phyloP scores from a whole-genome alignment of 2,113 vertebrate species.

The Phylloscopus whistleri region DNA sequence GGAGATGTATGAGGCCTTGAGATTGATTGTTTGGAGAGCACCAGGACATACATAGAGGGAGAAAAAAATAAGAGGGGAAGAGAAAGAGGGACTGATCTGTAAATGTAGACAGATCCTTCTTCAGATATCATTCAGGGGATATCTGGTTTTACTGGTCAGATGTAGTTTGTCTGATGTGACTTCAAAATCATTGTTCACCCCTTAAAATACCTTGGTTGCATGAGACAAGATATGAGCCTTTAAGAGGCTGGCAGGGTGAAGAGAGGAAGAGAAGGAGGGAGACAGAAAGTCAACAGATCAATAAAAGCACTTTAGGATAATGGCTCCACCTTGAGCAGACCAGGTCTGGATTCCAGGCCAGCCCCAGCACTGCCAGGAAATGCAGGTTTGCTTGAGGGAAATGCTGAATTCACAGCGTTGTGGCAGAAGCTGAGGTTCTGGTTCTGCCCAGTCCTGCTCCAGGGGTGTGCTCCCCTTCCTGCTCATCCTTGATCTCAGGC shows the following conservation, averaged over 20 bases:
- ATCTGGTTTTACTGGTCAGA: slow-evolving; percentile 37
- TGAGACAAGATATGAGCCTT: slow-evolving; percentile 47
- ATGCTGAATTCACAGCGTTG: not conserved
- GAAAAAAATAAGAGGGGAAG: not conserved
- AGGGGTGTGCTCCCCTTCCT: not conserved
- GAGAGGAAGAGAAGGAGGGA: slow-evolving; percentile 61
- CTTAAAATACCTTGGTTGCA: slow-evolving; percentile 21
- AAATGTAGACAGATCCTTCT: not conserved
- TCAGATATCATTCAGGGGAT: not conserved
- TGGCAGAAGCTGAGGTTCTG: not conserved
- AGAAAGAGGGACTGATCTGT: not conserved
- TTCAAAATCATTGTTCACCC: slow-evolving; percentile 44
- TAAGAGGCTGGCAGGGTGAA: not conserved
- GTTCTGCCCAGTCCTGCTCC: not conserved
- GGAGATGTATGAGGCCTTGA: not conserved
- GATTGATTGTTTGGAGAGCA: slow-evolving; percentile 21
- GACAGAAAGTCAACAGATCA: slow-evolving; percentile 77
- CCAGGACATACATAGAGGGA: not conserved
- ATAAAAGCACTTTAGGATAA: slow-evolving; percentile 84
- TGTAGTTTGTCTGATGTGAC: slow-evolving; percentile 37
- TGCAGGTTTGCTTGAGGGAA: slow-evolving; percentile 59
- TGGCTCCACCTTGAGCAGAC: slow-evolving; percentile 66
- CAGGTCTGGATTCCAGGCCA: slow-evolving; percentile 48
- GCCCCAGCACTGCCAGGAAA: slow-evolving; percentile 76
- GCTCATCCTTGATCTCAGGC: not conserved